Evolutionary conservation across 2,888 invertebrate genomes (phyloP), one percentile per base, ranked within the genome.

Genomic region (Eupithecia pulchellata): DNA sequence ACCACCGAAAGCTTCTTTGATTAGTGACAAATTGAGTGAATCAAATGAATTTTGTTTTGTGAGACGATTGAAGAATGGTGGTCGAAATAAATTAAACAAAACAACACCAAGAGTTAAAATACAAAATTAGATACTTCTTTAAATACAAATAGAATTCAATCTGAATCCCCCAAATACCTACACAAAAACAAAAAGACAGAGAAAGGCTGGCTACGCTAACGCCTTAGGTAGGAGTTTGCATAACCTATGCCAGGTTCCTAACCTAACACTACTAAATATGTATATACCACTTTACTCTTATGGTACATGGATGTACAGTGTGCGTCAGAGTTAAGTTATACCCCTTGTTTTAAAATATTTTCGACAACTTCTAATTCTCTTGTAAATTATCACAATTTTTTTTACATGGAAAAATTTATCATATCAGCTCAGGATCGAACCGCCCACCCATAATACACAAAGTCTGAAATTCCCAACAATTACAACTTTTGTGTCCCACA

Each of bases 1-100:
- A 72, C 74, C 77, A 74, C 72, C 75, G 68, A 73, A 77, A 74
- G 74, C 77, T 68, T 55, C 67, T 32, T 60, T 60, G 52, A 57
- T 75, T 69, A 74, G 71, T 72, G 71, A 73, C 63, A 72, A 52
- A 61, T 71, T 71, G 61, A 64, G 66, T 52, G 66, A 69, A 64
- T 25, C 29, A 42, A 69, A 73, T 69, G 64, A 55, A 60, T 66
- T 30, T 32, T 62, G 47, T 67, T 64, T 70, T 32, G 61, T 68
- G 62, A 58, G 65, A 62, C 14, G 34, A 17, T 64, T 69, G 72
- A 72, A 60, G 39, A 67, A 73, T 73, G 72, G 69, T 69, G 72
- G 64, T 73, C 64, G 69, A 73, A 69, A 66, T 30, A 52, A 72
- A 71, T 32, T 58, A 29, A 62, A 55, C 25, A 52, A 42, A 57